These are phyloP conservation scores for Leptodactylus fuscus DNA, from an alignment of 2,113 vertebrate genomes.

Conservation along the genomic window DNA sequence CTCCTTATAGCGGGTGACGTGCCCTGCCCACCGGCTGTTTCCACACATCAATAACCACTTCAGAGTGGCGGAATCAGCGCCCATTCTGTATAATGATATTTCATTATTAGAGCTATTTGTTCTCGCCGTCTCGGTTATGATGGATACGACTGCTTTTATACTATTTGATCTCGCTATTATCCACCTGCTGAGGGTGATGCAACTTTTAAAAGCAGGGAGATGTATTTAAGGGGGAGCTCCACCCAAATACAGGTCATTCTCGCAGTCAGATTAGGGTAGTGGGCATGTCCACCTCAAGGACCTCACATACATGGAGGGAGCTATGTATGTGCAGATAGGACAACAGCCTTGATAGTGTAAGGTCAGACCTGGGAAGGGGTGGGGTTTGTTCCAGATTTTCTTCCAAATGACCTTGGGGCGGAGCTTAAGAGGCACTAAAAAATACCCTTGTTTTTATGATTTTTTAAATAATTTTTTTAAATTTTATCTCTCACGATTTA, in stretches of 20 bases:
- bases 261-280: too few relatives aligned
- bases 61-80: neutral
- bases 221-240: neutral
- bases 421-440: too few relatives aligned
- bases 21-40: neutral
- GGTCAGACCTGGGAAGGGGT: too few relatives aligned
- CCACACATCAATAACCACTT: constrained; percentile 11
- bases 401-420: too few relatives aligned
- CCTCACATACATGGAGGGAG: too few relatives aligned
- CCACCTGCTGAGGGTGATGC: neutral
- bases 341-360: too few relatives aligned
- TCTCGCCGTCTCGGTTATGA: neutral
- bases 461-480: too few relatives aligned
- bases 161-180: neutral
- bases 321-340: too few relatives aligned
- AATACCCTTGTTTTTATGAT: too few relatives aligned
- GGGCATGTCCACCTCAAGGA: too few relatives aligned
- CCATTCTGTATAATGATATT: neutral
- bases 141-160: neutral
- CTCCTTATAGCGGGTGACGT: neutral
- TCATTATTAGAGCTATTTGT: neutral
- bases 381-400: too few relatives aligned
- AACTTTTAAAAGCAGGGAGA: neutral
- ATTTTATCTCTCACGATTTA: too few relatives aligned
- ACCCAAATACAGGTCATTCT: neutral